Base-by-base conservation (phyloP, 2,797 vertebrate species). In the Oophaga sylvatica region DNA sequence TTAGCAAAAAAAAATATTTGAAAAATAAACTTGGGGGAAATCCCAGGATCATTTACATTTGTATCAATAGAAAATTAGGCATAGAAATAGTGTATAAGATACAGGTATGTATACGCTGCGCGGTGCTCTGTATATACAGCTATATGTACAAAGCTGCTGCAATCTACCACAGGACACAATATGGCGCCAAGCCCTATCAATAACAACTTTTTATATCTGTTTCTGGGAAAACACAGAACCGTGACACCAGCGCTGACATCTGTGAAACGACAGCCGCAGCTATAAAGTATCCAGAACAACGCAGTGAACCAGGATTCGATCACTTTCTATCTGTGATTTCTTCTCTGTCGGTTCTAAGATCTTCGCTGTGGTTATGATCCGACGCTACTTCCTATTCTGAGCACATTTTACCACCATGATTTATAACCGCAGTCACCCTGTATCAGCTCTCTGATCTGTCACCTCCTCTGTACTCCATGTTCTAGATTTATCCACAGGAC, bases 401-500 rank as follows among this genome's bases (percentile, higher is more conserved):
- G 17, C 81, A 73, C 29, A 70, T 59, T 57, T 71, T 83, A 59
- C 81, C 57, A 5, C 48, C n/a, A 11, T 59, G 65, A 71, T 59
- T 83, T 71, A 73, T 70, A 59, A 57, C 35, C 22, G 29, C 31
- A 59, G 12, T 59, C 59, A 83, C 31, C 59, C 19, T 15, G 20
- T 26, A 11, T 81, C 48, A 53, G 48, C 8, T 57, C 19, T 71
- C 35, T 70, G 29, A 41, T 73, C 68, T 59, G 53, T 73, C 81
- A 57, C 67, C 29, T 73, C 19, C 67, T 83, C 67, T 29, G 4
- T 16, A 67, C 71, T 60, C 67, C 26, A 20, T 22, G 2, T 35
- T 71, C 20, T 45, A 22, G 8, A 83, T 31, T 57, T 70, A 71
- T 53, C 48, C 53, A 41, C 17, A 41, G 35, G 53, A 57, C 53